Evolutionary conservation across 1,140 invertebrate genomes (phyloP).

Genomic region (Hylaeus anthracinus): DNA sequence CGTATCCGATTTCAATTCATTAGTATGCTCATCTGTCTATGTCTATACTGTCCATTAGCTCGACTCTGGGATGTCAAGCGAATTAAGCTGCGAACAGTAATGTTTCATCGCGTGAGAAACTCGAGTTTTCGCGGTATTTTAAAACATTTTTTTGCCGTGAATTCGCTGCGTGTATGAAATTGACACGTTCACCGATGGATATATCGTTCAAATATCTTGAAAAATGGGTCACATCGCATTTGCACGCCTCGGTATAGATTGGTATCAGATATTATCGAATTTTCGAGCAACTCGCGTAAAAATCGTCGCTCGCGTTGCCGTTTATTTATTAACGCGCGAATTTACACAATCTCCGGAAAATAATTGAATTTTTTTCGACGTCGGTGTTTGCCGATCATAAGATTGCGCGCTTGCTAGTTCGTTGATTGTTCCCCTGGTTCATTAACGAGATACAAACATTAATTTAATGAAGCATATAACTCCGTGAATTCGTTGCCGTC

Average conservation of each 20-base stretch:
- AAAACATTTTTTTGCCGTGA: too few species aligned
- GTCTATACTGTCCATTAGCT: too few species aligned
- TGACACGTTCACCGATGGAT: too few species aligned
- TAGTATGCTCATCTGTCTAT: too few species aligned
- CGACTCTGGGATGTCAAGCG: too few species aligned
- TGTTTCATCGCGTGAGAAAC: too few species aligned
- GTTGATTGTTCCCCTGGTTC: background rate
- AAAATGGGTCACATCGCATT: background rate
- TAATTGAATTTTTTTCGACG: background rate
- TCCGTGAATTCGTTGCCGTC: background rate
- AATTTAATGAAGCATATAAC: background rate
- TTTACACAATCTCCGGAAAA: background rate
- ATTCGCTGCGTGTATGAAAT: too few species aligned
- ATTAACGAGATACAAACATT: constrained; percentile 8
- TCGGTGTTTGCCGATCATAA: background rate
- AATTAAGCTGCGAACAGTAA: too few species aligned
- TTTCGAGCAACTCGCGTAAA: background rate
- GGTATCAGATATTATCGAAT: background rate
- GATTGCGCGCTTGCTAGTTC: background rate
- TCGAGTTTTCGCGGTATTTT: too few species aligned
- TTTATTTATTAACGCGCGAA: background rate
- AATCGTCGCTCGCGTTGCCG: background rate
- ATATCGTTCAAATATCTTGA: background rate
- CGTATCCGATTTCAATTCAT: background rate
- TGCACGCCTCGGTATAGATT: background rate